Conservation (phyloP, 2,113 vertebrate genomes). For the Cheirogaleus medius region DNA sequence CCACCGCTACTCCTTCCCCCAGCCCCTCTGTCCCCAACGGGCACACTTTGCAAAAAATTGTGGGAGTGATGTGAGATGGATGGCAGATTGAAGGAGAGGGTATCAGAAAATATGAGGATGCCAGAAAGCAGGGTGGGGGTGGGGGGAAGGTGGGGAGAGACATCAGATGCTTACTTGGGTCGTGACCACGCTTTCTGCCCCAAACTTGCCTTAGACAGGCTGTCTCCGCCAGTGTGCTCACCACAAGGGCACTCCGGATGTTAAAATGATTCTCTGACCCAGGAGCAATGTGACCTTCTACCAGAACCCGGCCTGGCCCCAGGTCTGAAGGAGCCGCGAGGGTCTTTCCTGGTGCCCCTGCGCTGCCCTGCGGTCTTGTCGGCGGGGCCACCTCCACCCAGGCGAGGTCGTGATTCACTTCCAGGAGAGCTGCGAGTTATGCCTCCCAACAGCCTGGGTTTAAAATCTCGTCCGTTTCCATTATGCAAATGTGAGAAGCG, state of each 20-base stretch:
- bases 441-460: slow-evolving; percentile 44
- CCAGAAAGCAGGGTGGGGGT: background rate
- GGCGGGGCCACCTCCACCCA: background rate
- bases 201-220: background rate
- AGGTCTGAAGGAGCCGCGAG: background rate
- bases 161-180: background rate
- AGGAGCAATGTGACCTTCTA: slow-evolving; percentile 16
- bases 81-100: background rate
- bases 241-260: background rate
- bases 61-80: background rate
- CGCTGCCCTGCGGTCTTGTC: background rate
- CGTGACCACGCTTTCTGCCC: background rate
- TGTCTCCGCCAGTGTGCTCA: background rate
- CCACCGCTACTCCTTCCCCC: slow-evolving; percentile 59
- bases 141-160: background rate
- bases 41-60: background rate
- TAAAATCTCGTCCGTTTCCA: slow-evolving; percentile 69
- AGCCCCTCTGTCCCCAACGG: background rate
- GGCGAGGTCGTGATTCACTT: slow-evolving; percentile 39
- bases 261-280: background rate
- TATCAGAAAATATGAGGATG: background rate
- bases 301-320: background rate
- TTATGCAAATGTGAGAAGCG: slow-evolving; percentile 73
- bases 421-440: slow-evolving; percentile 46
- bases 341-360: background rate